Evolutionary conservation across 2,888 invertebrate genomes (phyloP).

Genomic region (Orthosia incerta): DNA sequence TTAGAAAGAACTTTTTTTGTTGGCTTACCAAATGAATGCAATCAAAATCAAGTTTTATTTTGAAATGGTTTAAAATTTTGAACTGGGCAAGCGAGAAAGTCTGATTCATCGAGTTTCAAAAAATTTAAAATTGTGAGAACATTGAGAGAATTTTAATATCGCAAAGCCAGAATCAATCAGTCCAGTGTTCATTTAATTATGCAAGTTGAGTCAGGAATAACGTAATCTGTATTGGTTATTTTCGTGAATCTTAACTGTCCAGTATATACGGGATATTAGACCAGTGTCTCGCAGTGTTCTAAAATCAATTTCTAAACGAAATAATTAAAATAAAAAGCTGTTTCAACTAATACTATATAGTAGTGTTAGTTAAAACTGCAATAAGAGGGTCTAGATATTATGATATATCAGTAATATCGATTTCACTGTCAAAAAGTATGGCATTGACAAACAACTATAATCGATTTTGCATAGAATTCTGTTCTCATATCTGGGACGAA

Average conservation of each 20-base stretch:
- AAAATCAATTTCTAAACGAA: too few relatives aligned
- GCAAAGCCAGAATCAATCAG: background rate
- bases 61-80: background rate
- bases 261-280: background rate
- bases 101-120: constrained; percentile 18
- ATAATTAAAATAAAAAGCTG: too few relatives aligned
- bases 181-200: background rate
- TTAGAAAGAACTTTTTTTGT: background rate
- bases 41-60: constrained; percentile 22
- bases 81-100: background rate
- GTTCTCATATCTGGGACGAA: too few relatives aligned
- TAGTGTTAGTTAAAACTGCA: background rate
- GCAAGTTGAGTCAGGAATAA: constrained; percentile 14
- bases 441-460: too few relatives aligned
- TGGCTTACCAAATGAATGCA: constrained; percentile 10
- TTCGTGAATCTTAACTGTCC: background rate
- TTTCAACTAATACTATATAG: too few relatives aligned
- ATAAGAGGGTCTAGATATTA: too few relatives aligned
- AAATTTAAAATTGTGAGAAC: background rate
- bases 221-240: constrained; percentile 10
- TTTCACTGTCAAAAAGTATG: too few relatives aligned
- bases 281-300: too few relatives aligned
- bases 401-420: too few relatives aligned
- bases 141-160: constrained; percentile 26
- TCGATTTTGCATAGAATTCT: too few relatives aligned